Base-by-base conservation (phyloP, 2,888 invertebrate species). In the Scaeva pyrastri region DNA sequence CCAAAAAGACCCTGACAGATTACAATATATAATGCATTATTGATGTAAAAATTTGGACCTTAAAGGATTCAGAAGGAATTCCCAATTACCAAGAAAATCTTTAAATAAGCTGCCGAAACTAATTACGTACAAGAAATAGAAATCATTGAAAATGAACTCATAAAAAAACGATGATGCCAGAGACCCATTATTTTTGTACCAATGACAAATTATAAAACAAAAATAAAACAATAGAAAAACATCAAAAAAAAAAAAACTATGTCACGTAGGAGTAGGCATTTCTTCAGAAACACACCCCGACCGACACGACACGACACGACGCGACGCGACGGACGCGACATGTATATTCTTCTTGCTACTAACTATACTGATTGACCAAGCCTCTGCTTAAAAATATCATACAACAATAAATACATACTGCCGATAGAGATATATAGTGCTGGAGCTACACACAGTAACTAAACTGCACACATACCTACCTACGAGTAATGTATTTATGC, bases 321-420 rank as follows among this genome's bases (percentile, higher is more conserved):
- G 12, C 50, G 21, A 21, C 50, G 4, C 14, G 31, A 5, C 2
- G 6, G 31, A 31, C 31, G 8, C 8, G 50, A 21, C 21, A 50
- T 50, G 14, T 50, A 23, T 50, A 21, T 14, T 50, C 14, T 12
- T 50, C 21, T 50, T 21, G 1, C 12, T 19, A 50, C 50, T 23
- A 23, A 21, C 23, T 50, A 14, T 31, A 50, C 12, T 50, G 12
- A 14, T 21, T 50, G 14, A 23, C 50, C 50, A 50, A 50, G 50
- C 50, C 50, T 50, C 50, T 50, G 21, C 31, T 50, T 50, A 50
- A 50, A 50, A 50, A 23, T 50, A 21, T 50, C 23, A 23, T 6
- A 50, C 12, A 50, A 50, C 50, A 50, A 50, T 50, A 21, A 23
- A 50, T 50, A 12, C 2, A 23, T 50, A 14, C 23, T 50, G 12